Evolutionary conservation across 2,797 vertebrate species (phyloP).

Genomic region (Bovichtus diacanthus): DNA sequence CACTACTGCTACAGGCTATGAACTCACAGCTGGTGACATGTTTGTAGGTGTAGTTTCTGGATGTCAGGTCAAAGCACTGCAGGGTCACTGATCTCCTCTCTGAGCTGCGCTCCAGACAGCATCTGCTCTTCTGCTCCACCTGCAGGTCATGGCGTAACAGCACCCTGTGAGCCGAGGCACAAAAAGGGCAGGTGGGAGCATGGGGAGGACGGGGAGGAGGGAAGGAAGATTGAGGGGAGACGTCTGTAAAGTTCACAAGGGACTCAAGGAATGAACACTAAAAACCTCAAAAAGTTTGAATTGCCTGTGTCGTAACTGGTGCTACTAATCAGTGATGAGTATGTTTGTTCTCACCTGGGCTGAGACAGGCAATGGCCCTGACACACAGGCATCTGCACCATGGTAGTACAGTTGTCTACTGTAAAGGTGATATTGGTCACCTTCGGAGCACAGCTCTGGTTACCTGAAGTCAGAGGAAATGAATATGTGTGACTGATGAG

Average conservation of each 20-base stretch:
- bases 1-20: constrained; percentile 18
- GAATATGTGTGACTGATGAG: neutral
- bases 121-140: constrained; percentile 50
- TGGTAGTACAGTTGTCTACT: constrained; percentile 55
- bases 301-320: neutral
- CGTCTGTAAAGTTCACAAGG: neutral
- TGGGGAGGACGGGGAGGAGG: neutral
- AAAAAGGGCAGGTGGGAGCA: neutral
- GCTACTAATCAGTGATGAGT: neutral
- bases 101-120: constrained; percentile 49
- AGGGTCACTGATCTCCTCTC: constrained; percentile 51
- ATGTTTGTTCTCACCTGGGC: constrained; percentile 64
- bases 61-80: constrained; percentile 47
- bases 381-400: constrained; percentile 69
- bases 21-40: constrained; percentile 77
- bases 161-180: constrained; percentile 25
- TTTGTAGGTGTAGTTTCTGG: constrained; percentile 44
- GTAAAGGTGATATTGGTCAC: constrained; percentile 48
- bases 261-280: neutral
- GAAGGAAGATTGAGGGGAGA: neutral
- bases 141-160: constrained; percentile 30
- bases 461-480: constrained; percentile 50
- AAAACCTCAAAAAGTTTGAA: neutral
- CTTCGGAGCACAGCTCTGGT: constrained; percentile 60
- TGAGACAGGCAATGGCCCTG: constrained; percentile 70